These are phyloP conservation scores for Chironomus striatipennis DNA, from an alignment of 1,140 invertebrate species.

Conservation along the genomic window DNA sequence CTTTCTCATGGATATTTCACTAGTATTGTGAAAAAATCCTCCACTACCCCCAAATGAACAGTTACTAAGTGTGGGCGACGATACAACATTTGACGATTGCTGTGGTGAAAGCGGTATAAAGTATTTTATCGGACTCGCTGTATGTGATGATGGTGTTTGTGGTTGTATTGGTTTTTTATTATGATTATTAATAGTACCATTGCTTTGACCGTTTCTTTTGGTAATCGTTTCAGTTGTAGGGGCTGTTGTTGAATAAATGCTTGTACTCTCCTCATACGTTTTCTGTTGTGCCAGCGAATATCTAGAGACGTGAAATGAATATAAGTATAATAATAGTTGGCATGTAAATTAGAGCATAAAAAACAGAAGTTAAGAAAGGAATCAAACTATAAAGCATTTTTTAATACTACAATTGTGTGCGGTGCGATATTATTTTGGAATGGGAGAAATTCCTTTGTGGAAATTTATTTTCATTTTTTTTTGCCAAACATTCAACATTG, in stretches of 20 bases:
- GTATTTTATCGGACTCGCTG: conserved; percentile 18
- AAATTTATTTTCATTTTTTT: no score
- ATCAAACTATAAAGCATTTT: background rate
- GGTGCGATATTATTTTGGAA: background rate
- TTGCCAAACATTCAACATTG: background rate
- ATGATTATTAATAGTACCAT: background rate
- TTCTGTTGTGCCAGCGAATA: conserved; percentile 23
- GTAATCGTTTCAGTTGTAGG: background rate
- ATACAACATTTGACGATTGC: background rate
- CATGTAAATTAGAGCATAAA: background rate
- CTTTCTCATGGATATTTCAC: conserved; percentile 24
- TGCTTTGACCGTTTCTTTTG: conserved; percentile 22
- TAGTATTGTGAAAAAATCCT: background rate
- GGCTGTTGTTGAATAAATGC: background rate
- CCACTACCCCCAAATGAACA: conserved; percentile 11
- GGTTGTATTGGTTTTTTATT: conserved; percentile 3
- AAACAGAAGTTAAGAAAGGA: background rate
- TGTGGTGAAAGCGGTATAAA: background rate
- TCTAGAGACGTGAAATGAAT: conserved; percentile 12
- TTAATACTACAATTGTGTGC: no score
- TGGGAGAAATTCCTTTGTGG: background rate
- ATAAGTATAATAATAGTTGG: background rate
- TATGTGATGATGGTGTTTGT: background rate
- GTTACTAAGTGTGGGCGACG: background rate
- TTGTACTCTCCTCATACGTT: conserved; percentile 11